Conservation (phyloP, 2,888 invertebrate genomes). For the Ornithoptera priamus region DNA sequence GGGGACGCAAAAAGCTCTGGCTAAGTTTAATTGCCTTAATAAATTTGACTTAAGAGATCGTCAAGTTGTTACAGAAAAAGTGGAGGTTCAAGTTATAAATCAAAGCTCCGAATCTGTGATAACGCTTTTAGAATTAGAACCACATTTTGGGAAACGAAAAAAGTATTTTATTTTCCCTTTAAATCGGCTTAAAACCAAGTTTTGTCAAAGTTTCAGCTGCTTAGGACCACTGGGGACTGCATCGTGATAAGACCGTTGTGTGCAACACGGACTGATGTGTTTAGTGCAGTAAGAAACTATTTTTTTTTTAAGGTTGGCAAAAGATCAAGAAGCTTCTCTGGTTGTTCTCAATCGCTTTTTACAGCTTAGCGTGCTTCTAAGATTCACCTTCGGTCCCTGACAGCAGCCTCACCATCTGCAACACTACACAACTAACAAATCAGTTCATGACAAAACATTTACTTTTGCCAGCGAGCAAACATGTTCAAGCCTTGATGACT, state of each 20-base stretch:
- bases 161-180: not conserved
- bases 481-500: too few relatives aligned
- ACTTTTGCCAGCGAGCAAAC: too few relatives aligned
- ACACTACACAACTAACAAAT: too few relatives aligned
- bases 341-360: too few relatives aligned
- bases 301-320: not conserved
- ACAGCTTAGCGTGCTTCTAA: too few relatives aligned
- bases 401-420: too few relatives aligned
- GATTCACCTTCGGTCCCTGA: too few relatives aligned
- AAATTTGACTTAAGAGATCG: slow-evolving; percentile 15
- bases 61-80: slow-evolving; percentile 9
- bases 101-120: not conserved
- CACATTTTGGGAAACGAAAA: not conserved
- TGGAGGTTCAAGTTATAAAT: not conserved
- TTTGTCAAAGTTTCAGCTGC: not conserved
- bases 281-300: not conserved
- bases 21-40: slow-evolving; percentile 16
- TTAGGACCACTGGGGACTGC: not conserved
- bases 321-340: too few relatives aligned
- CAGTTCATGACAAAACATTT: too few relatives aligned
- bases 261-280: not conserved
- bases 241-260: not conserved
- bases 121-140: not conserved
- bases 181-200: not conserved
- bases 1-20: slow-evolving; percentile 3